These are phyloP conservation scores for Ditula angustiorana DNA, from an alignment of 2,888 invertebrate genomes.

Conservation along the genomic window DNA sequence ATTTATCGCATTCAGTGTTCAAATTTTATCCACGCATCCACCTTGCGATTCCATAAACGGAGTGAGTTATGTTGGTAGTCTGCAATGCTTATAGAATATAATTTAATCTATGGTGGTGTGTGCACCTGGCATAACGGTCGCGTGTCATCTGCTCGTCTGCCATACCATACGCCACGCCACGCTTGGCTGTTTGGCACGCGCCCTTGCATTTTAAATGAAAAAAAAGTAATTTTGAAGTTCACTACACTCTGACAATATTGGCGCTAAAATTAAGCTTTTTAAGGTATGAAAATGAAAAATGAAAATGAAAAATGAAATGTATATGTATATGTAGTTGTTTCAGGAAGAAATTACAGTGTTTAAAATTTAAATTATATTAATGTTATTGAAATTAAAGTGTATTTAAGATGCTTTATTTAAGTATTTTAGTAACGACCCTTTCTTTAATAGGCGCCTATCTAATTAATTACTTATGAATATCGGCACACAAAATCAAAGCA, in stretches of 20 bases:
- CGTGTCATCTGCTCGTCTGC: slow-evolving; percentile 80
- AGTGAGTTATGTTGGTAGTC: slow-evolving; percentile 24
- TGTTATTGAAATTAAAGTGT: too few species aligned
- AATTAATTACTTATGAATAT: too few species aligned
- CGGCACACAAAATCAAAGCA: too few species aligned
- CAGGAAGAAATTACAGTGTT: too few species aligned
- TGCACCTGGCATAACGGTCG: slow-evolving; percentile 85
- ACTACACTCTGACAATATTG: not conserved
- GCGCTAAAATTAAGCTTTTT: too few species aligned
- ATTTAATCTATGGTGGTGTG: slow-evolving; percentile 47
- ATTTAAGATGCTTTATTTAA: too few species aligned
- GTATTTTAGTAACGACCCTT: too few species aligned
- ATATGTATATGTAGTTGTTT: too few species aligned
- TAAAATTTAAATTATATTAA: too few species aligned
- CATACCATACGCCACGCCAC: slow-evolving; percentile 76
- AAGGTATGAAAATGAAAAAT: too few species aligned
- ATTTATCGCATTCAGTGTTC: slow-evolving; percentile 18
- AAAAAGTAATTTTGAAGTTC: slow-evolving; percentile 25
- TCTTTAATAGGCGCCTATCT: too few species aligned
- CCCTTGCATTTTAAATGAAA: slow-evolving; percentile 57
- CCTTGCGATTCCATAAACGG: slow-evolving; percentile 31
- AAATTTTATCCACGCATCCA: slow-evolving; percentile 11
- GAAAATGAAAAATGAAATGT: too few species aligned
- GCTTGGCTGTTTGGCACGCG: slow-evolving; percentile 76
- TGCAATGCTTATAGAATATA: slow-evolving; percentile 16